A percentile compares a stretch with the other conserved stretches of the same genome.
Evolutionary conservation across 2,797 vertebrate species (phyloP).

Genomic region (Coracias cyanogaster): DNA sequence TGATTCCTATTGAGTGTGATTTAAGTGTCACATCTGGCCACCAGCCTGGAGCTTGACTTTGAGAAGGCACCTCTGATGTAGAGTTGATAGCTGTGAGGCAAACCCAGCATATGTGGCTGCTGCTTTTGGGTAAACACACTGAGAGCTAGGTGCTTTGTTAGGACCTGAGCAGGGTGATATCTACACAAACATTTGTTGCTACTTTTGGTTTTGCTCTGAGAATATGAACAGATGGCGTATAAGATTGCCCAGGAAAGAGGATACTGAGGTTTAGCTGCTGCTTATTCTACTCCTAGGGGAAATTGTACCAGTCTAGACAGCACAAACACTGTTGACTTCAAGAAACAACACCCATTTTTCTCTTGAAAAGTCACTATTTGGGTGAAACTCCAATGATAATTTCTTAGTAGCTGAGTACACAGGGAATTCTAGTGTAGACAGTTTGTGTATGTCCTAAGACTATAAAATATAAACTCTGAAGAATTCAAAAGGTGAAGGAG

Average conservation of each 20-base stretch:
- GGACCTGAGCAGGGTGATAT: background rate
- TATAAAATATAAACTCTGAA: background rate
- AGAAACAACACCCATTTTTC: background rate
- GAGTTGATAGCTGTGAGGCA: background rate
- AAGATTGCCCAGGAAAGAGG: background rate
- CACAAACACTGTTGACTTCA: background rate
- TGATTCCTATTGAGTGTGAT: background rate
- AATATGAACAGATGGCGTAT: rapidly evolving
- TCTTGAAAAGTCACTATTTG: background rate
- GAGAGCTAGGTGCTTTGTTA: background rate
- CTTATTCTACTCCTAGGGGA: background rate
- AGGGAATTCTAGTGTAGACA: background rate
- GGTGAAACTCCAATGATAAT: background rate
- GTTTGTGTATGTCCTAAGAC: background rate
- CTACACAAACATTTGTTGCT: background rate
- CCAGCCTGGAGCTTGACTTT: background rate
- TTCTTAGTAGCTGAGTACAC: background rate
- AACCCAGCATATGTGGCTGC: background rate
- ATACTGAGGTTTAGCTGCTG: background rate
- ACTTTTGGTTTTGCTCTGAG: background rate
- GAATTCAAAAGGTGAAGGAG: background rate
- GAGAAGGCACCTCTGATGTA: background rate
- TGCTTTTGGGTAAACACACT: background rate
- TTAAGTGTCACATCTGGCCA: background rate
- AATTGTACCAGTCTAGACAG: background rate